Conservation (phyloP, 2,888 invertebrate genomes). For the Hybos culiciformis region DNA sequence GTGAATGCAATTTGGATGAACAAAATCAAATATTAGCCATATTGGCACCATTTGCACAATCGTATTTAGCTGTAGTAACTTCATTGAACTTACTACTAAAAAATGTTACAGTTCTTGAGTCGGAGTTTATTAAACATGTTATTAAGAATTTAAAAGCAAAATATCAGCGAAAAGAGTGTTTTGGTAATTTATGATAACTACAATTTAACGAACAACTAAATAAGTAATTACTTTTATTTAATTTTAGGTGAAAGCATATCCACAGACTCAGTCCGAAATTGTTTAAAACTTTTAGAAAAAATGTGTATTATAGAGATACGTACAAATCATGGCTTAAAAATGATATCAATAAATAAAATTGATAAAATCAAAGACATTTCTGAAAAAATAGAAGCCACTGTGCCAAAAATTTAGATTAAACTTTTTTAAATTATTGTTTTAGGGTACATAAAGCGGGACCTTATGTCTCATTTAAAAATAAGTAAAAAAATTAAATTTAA, state of each 20-base stretch:
- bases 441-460: no score
- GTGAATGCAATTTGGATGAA: constrained; percentile 28
- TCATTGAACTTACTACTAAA: constrained; percentile 35
- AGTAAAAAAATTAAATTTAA: no score
- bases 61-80: constrained; percentile 54
- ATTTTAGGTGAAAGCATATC: constrained; percentile 73
- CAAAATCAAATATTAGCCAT: constrained; percentile 44
- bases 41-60: constrained; percentile 58
- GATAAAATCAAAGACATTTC: constrained; percentile 28
- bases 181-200: constrained; percentile 38
- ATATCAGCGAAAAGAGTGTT: constrained; percentile 45
- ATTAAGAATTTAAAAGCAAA: constrained; percentile 51
- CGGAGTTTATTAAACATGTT: constrained; percentile 50
- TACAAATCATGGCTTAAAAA: constrained; percentile 31
- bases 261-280: constrained; percentile 74
- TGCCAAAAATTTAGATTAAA: constrained; percentile 21
- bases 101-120: constrained; percentile 45
- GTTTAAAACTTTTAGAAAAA: constrained; percentile 64
- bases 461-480: no score
- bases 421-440: no score
- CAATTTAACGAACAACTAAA: no score
- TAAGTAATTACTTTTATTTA: background rate
- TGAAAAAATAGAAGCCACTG: constrained; percentile 26
- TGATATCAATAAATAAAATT: constrained; percentile 37
- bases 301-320: constrained; percentile 62